Evolutionary conservation across 2,797 vertebrate species (phyloP).

Genomic region (Antennarius maculatus): DNA sequence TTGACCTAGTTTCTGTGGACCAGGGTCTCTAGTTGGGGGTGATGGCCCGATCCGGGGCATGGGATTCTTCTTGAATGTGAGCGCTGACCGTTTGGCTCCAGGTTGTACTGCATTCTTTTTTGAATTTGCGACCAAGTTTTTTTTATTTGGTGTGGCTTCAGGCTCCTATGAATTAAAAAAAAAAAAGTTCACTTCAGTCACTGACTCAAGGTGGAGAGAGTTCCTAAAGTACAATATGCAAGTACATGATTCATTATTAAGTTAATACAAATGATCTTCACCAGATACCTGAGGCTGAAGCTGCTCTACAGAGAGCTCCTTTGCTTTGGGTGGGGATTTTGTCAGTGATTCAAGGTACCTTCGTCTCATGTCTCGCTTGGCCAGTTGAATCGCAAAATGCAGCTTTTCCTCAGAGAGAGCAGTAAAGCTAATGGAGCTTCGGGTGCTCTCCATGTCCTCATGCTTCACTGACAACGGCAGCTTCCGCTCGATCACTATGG

Average conservation of each 20-base stretch:
- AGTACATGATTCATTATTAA: background rate
- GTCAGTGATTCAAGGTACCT: slow-evolving; percentile 65
- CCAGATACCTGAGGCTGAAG: slow-evolving; percentile 58
- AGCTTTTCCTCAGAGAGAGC: slow-evolving; percentile 90
- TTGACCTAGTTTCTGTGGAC: slow-evolving; percentile 40
- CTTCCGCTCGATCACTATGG: slow-evolving; percentile 92
- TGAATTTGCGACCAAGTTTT: slow-evolving; percentile 50
- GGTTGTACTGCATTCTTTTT: slow-evolving; percentile 57
- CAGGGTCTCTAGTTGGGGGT: slow-evolving; percentile 76
- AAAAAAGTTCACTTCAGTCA: background rate
- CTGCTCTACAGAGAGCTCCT: slow-evolving; percentile 38
- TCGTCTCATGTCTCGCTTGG: slow-evolving; percentile 87
- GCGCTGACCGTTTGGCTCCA: slow-evolving; percentile 65
- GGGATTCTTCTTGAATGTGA: slow-evolving; percentile 54
- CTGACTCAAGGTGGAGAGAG: background rate
- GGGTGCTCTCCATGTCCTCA: slow-evolving; percentile 52
- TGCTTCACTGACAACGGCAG: slow-evolving; percentile 39
- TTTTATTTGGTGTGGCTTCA: slow-evolving; percentile 27
- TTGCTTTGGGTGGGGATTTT: slow-evolving; percentile 37
- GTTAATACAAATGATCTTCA: background rate
- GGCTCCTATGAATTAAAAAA: slow-evolving; percentile 51
- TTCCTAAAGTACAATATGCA: background rate
- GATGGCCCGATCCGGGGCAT: slow-evolving; percentile 62
- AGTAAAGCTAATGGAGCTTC: slow-evolving; percentile 84
- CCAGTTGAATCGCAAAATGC: slow-evolving; percentile 85